phyloP scores from a whole-genome alignment of 1,140 invertebrate genomes.

The Trinorchestia longiramus region DNA sequence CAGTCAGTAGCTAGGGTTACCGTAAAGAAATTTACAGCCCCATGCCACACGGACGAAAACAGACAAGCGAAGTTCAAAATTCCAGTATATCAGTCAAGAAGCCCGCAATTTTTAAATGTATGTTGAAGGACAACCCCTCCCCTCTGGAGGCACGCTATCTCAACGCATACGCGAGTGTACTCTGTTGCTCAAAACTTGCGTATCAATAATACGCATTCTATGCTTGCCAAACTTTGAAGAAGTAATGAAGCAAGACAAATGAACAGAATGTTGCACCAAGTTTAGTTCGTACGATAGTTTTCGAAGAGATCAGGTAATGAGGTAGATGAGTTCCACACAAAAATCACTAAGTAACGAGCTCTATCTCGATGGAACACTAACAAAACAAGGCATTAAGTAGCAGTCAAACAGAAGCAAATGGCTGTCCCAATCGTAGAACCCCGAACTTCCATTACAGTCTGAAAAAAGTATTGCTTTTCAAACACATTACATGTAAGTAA shows the following conservation, averaged over 20 bases:
- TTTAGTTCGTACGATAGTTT: background rate
- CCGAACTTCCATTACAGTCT: background rate
- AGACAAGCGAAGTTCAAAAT: too few species aligned
- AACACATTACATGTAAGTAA: background rate
- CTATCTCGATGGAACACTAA: background rate
- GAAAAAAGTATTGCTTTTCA: background rate
- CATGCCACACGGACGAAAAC: too few species aligned
- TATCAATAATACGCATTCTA: background rate
- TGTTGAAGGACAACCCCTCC: background rate
- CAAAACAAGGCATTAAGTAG: background rate
- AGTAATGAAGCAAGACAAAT: background rate
- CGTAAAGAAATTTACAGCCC: background rate
- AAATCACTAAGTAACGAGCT: background rate
- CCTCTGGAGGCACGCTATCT: background rate
- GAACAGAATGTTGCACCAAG: background rate
- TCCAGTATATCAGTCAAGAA: too few species aligned
- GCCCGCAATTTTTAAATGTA: background rate
- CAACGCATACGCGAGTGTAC: background rate
- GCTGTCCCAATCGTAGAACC: background rate
- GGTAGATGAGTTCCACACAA: background rate
- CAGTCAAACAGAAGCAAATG: background rate
- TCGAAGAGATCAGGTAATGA: constrained; percentile 16
- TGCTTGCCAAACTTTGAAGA: background rate
- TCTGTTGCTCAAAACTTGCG: background rate
- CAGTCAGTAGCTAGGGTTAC: background rate